A percentile compares a stretch with the other conserved stretches of the same genome.
These are phyloP conservation scores for Acanthosepion esculentum DNA, from an alignment of 2,888 invertebrate species.

Conservation along the genomic window DNA sequence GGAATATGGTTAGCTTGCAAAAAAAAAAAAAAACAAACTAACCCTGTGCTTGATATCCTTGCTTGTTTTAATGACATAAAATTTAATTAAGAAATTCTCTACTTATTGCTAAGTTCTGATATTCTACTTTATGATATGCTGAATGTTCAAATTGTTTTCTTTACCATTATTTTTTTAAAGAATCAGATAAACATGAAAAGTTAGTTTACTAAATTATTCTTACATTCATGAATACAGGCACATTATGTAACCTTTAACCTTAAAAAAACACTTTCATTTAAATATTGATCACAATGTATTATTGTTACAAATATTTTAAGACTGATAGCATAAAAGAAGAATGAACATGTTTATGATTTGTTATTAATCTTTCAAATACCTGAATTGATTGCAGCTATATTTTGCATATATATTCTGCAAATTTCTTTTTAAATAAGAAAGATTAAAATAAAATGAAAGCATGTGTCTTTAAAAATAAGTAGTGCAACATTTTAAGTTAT, in stretches of 20 bases:
- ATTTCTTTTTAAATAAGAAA: not conserved
- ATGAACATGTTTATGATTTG: not conserved
- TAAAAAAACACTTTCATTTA: not conserved
- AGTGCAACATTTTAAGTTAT: too few relatives aligned
- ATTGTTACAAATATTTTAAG: not conserved
- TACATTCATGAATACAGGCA: not conserved
- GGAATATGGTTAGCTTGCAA: not conserved
- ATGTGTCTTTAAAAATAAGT: too few relatives aligned
- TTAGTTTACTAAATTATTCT: not conserved
- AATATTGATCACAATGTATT: too few relatives aligned
- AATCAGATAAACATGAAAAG: not conserved
- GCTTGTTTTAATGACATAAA: not conserved
- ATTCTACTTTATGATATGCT: not conserved
- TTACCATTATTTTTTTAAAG: not conserved
- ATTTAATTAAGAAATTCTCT: not conserved
- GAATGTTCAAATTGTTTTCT: not conserved
- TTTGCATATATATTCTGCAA: not conserved
- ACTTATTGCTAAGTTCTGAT: not conserved
- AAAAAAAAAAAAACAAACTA: not conserved
- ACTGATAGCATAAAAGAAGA: not conserved
- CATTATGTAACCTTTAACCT: not conserved
- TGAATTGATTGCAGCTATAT: not conserved
- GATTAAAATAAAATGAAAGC: not conserved
- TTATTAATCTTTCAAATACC: not conserved
- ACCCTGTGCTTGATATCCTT: not conserved